Evolutionary conservation across 2,797 vertebrate species (phyloP), one percentile per base, ranked within the genome.

Genomic region (Malurus leucopterus): DNA sequence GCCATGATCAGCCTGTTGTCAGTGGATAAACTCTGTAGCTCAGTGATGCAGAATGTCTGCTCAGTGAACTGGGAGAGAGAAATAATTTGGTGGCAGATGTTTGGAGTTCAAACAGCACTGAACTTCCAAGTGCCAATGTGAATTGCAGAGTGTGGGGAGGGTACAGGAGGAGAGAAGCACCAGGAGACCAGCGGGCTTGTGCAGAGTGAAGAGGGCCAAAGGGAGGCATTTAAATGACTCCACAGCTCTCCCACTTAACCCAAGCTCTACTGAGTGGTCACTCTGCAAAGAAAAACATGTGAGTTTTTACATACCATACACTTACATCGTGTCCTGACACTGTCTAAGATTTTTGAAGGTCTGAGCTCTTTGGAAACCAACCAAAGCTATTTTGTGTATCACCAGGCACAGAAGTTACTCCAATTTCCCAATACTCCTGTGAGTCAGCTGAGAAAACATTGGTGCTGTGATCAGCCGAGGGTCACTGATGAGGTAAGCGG

Each of bases 41-140:
- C 89, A 91, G n/a, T 36, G 70, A 82, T 84, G 78, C 61, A 76
- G 76, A 79, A 70, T 80, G 24, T 73, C 69, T 62, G 86, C 81
- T 89, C 69, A 46, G 54, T 89, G 80, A 93, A 91, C 84, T 4
- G 2, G 61, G 63, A 82, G 44, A 51, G 30, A 86, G 49, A 90
- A 88, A 75, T 79, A 94, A 94, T 94, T 93, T 86, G 82, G 89
- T 91, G 79, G 75, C 86, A 94, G 72, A 95, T 89, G 72, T 80
- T 72, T 84, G 54, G 55, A 81, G 57, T 88, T 86, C 55, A 76
- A 67, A 89, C 51, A 71, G 54, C 67, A 51, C 43, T 43, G 13
- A 58, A 84, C 59, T 89, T 93, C 51, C 55, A 75, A 90, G 67
- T 27, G 34, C 40, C 88, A 85, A 65, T 82, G 30, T 83, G 68